Percentiles rank a stretch among this genome's conserved stretches.
These are phyloP conservation scores for Gymnothorax reevesii DNA, from an alignment of 2,797 vertebrate species.

Conservation along the genomic window DNA sequence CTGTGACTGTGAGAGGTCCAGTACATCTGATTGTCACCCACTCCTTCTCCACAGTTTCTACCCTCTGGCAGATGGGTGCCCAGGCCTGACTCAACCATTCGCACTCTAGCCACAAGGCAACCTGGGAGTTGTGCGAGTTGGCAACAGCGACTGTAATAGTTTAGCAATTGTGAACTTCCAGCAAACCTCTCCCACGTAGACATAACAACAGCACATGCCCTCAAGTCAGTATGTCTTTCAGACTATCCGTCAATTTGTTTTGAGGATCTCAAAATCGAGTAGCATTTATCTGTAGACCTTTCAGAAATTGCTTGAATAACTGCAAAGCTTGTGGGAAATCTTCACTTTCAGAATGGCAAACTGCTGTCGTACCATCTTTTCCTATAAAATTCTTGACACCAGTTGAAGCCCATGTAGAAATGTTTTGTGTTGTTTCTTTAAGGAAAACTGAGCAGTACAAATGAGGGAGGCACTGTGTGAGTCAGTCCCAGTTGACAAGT, in stretches of 20 bases:
- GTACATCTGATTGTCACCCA: background rate
- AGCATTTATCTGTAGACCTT: too few species aligned
- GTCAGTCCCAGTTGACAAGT: background rate
- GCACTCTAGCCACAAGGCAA: background rate
- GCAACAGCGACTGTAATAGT: background rate
- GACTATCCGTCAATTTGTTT: background rate
- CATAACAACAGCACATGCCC: background rate
- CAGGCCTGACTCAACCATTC: background rate
- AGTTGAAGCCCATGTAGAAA: background rate
- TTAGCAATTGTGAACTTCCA: background rate
- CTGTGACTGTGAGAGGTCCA: background rate
- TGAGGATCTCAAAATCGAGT: background rate
- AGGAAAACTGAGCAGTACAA: background rate
- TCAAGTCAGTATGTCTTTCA: background rate
- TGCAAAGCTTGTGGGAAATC: background rate
- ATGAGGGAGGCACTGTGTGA: background rate
- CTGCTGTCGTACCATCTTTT: background rate
- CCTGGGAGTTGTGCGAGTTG: background rate
- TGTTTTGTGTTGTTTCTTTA: background rate
- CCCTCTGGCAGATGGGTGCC: constrained; percentile 17
- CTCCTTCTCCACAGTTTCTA: constrained; percentile 1
- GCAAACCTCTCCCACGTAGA: background rate
- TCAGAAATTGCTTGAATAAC: background rate
- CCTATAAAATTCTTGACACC: background rate
- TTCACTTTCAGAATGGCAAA: background rate